These are phyloP conservation scores for Melieria crassipennis DNA, from an alignment of 2,888 invertebrate species.

Conservation along the genomic window DNA sequence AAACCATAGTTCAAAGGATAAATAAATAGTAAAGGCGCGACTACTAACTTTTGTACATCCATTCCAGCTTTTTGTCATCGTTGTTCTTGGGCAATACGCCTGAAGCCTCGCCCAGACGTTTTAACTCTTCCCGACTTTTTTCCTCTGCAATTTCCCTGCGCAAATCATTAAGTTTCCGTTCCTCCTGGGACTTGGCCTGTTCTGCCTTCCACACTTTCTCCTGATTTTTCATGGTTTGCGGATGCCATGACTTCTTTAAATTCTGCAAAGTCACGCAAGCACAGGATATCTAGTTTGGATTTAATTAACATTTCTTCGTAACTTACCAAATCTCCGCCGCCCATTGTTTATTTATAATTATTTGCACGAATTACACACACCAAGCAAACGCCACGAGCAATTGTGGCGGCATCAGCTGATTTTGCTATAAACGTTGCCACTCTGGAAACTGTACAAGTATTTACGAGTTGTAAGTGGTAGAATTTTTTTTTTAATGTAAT, in stretches of 20 bases:
- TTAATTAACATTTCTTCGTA: background rate
- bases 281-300: background rate
- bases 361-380: no score
- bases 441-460: no score
- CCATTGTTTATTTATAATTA: constrained; percentile 46
- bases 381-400: no score
- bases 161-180: constrained; percentile 73
- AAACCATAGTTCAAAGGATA: background rate
- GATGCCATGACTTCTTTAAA: constrained; percentile 84
- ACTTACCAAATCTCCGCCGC: constrained; percentile 57
- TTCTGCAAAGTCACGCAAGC: constrained; percentile 67
- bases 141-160: constrained; percentile 76
- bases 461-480: no score
- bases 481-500: no score
- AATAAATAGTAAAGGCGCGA: background rate
- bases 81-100: constrained; percentile 66
- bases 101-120: constrained; percentile 70
- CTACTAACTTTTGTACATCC: constrained; percentile 82
- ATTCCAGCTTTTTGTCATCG: constrained; percentile 75
- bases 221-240: constrained; percentile 79
- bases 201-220: constrained; percentile 83
- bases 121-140: constrained; percentile 74
- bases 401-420: no score
- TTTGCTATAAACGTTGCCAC: no score
- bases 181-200: constrained; percentile 76